Evolutionary conservation across 2,113 vertebrate genomes (phyloP).

Genomic region (Corythaixoides concolor): DNA sequence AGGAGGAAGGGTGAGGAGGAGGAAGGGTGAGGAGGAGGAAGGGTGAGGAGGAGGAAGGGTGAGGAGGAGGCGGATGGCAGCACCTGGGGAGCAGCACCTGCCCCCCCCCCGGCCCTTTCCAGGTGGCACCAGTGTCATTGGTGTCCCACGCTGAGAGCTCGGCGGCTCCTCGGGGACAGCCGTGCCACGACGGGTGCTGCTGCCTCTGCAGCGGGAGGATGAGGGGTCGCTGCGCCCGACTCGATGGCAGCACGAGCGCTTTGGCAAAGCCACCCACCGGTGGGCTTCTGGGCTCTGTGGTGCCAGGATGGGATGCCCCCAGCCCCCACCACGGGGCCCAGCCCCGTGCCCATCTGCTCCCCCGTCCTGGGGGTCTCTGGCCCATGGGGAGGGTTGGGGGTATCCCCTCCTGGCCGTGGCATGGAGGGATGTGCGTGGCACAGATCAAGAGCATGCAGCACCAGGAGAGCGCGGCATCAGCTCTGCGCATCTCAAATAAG

Average conservation of each 20-base stretch:
- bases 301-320: too few relatives aligned
- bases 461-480: too few relatives aligned
- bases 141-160: fast-evolving
- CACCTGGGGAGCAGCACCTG: not conserved
- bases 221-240: not conserved
- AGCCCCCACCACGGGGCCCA: too few relatives aligned
- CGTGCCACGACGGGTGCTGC: too few relatives aligned
- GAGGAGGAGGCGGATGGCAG: not conserved
- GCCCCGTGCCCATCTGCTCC: not conserved
- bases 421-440: too few relatives aligned
- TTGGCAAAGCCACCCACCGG: not conserved
- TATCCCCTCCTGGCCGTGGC: not conserved
- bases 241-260: fast-evolving
- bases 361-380: not conserved
- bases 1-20: too few relatives aligned
- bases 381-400: not conserved
- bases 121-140: not conserved
- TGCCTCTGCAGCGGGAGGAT: too few relatives aligned
- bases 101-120: not conserved
- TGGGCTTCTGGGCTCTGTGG: not conserved
- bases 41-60: not conserved
- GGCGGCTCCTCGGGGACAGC: not conserved
- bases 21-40: too few relatives aligned
- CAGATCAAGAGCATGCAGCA: too few relatives aligned
- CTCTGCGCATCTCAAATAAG: too few relatives aligned